Evolutionary conservation across 1,140 invertebrate genomes (phyloP).

Genomic region (Anoplophora glabripennis): DNA sequence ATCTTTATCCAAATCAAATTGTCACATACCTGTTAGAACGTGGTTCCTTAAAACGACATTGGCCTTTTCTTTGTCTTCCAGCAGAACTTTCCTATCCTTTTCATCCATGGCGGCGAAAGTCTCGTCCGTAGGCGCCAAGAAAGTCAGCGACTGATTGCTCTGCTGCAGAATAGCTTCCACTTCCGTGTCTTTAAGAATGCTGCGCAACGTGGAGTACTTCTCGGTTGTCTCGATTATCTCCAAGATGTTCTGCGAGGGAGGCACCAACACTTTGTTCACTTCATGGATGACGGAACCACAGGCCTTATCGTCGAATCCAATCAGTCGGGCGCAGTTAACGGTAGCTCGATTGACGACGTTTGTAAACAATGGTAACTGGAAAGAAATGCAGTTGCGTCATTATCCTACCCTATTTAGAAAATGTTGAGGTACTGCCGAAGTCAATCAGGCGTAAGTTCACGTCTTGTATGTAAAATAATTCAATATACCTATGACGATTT

Average conservation of each 20-base stretch:
- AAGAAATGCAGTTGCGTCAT: constrained; percentile 12
- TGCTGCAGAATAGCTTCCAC: constrained; percentile 50
- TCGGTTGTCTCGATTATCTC: constrained; percentile 49
- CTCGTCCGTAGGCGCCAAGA: constrained; percentile 64
- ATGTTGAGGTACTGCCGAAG: no score
- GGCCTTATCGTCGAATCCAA: constrained; percentile 58
- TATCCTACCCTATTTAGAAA: not conserved
- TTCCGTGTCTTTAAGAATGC: constrained; percentile 48
- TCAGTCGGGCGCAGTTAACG: constrained; percentile 61
- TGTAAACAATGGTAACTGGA: constrained; percentile 52
- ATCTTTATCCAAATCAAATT: no score
- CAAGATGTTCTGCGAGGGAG: constrained; percentile 52
- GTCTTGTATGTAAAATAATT: not conserved
- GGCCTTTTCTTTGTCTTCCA: constrained; percentile 50
- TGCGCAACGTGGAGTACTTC: constrained; percentile 50
- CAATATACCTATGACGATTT: no score
- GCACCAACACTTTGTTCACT: constrained; percentile 55
- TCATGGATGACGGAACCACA: constrained; percentile 62
- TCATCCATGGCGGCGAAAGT: constrained; percentile 56
- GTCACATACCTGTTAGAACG: constrained; percentile 50
- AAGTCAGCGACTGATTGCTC: constrained; percentile 50
- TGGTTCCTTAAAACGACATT: constrained; percentile 52
- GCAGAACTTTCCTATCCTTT: constrained; percentile 45
- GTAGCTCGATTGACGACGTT: constrained; percentile 50
- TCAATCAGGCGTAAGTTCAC: not conserved